Conservation (phyloP, 2,113 vertebrate species). For the Bothrops jararaca region DNA sequence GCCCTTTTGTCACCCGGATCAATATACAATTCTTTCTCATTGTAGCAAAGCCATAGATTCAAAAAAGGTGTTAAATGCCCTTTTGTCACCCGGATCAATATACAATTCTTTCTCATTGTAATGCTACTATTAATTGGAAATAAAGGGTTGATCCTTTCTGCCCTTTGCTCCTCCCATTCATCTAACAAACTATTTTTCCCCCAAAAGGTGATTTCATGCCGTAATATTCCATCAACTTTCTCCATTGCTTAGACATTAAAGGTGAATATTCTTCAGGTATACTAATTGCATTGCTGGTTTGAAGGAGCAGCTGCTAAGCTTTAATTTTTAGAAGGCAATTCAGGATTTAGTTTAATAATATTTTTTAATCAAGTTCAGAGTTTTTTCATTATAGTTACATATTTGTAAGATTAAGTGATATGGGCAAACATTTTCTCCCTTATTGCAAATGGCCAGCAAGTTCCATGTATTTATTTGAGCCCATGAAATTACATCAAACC, state of each 20-base stretch:
- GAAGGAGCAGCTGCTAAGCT: not conserved
- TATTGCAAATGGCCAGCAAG: not conserved
- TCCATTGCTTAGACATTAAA: not conserved
- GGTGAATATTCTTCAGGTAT: not conserved
- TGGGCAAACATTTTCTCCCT: not conserved
- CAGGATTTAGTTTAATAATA: not conserved
- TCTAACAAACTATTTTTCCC: not conserved
- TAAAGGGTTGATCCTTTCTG: not conserved
- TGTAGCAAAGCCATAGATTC: not conserved
- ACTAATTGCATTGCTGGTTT: not conserved
- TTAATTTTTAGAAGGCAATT: not conserved
- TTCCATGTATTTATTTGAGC: not conserved
- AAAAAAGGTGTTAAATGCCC: not conserved
- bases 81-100: not conserved
- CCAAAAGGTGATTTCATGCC: not conserved
- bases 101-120: not conserved
- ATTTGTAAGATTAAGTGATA: not conserved
- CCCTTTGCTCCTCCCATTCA: not conserved
- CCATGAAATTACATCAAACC: not conserved
- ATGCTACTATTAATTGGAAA: not conserved
- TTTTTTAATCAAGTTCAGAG: not conserved
- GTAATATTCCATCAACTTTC: not conserved
- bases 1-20: not conserved
- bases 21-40: not conserved
- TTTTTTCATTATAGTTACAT: not conserved